Evolutionary conservation across 2,888 invertebrate species (phyloP).

Genomic region (Hypena proboscidalis): DNA sequence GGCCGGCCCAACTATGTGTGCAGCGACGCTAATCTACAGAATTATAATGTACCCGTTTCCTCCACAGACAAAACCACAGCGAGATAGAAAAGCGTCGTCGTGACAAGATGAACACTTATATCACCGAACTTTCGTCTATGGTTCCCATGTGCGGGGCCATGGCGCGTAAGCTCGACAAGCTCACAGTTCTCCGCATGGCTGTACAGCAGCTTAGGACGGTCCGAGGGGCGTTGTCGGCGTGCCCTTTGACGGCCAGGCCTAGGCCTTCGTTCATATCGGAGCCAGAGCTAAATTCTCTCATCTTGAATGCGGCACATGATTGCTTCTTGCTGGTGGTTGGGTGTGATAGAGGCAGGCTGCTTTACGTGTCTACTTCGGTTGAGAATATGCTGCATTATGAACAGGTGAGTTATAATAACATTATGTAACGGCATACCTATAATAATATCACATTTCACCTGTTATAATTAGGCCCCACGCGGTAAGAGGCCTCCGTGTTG

Average conservation of each 20-base stretch:
- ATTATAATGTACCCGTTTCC: too few species aligned
- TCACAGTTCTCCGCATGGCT: constrained; percentile 96
- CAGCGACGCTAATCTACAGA: too few species aligned
- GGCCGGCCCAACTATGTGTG: too few species aligned
- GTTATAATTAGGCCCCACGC: too few species aligned
- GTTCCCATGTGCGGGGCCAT: constrained; percentile 97
- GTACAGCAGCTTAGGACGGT: constrained; percentile 95
- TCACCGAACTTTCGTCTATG: constrained; percentile 94
- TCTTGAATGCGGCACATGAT: constrained; percentile 93
- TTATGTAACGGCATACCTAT: too few species aligned
- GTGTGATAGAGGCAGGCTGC: constrained; percentile 95
- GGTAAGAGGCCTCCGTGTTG: too few species aligned
- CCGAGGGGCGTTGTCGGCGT: constrained; percentile 76
- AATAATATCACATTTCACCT: too few species aligned
- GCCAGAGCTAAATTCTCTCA: constrained; percentile 93
- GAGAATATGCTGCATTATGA: constrained; percentile 92
- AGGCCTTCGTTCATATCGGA: constrained; percentile 94
- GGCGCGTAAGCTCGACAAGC: constrained; percentile 96
- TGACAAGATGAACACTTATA: constrained; percentile 98
- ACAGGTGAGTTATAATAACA: constrained; percentile 84
- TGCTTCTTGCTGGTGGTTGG: constrained; percentile 97
- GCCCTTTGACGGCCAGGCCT: constrained; percentile 89
- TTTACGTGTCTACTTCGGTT: constrained; percentile 96
- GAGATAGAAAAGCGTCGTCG: constrained; percentile 97
- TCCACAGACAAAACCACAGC: constrained; percentile 96